A percentile compares a stretch with the other conserved stretches of the same genome.
Evolutionary conservation across 2,113 vertebrate genomes (phyloP).

Genomic region (Callaeas wilsoni): DNA sequence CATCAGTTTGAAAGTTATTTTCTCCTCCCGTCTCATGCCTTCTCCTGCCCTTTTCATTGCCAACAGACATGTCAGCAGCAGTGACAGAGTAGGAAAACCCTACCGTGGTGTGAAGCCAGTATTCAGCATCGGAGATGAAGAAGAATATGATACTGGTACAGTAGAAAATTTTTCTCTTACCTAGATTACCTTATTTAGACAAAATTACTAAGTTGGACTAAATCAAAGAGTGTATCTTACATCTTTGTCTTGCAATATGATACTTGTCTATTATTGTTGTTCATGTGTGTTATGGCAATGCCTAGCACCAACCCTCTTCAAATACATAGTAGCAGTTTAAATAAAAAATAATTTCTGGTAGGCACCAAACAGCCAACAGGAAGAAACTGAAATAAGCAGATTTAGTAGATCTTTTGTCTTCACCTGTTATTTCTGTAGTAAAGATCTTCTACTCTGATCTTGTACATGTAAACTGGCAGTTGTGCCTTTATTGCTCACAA

Average conservation of each 20-base stretch:
- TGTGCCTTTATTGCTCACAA: not conserved
- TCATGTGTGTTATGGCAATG: not conserved
- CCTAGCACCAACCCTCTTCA: not conserved
- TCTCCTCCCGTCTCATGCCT: not conserved
- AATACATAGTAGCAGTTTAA: not conserved
- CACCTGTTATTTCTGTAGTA: not conserved
- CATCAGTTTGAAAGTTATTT: not conserved
- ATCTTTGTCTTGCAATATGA: not conserved
- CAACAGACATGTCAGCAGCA: conserved; percentile 94
- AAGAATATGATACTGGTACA: conserved; percentile 95
- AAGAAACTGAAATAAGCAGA: not conserved
- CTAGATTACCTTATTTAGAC: not conserved
- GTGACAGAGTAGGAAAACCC: conserved; percentile 92
- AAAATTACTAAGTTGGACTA: not conserved
- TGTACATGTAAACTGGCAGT: accelerated
- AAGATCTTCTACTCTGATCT: not conserved
- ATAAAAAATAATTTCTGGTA: not conserved
- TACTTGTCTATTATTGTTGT: not conserved
- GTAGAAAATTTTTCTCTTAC: not conserved
- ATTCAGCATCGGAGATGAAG: conserved; percentile 97
- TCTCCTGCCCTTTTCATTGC: conserved; percentile 12
- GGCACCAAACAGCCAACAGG: not conserved
- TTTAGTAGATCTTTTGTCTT: not conserved
- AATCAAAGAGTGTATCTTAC: not conserved
- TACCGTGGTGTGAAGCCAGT: conserved; percentile 97